Percentiles rank a stretch among this genome's conserved stretches.
These are phyloP conservation scores for Rhabdornis inornatus DNA, from an alignment of 2,113 vertebrate species.

Conservation along the genomic window DNA sequence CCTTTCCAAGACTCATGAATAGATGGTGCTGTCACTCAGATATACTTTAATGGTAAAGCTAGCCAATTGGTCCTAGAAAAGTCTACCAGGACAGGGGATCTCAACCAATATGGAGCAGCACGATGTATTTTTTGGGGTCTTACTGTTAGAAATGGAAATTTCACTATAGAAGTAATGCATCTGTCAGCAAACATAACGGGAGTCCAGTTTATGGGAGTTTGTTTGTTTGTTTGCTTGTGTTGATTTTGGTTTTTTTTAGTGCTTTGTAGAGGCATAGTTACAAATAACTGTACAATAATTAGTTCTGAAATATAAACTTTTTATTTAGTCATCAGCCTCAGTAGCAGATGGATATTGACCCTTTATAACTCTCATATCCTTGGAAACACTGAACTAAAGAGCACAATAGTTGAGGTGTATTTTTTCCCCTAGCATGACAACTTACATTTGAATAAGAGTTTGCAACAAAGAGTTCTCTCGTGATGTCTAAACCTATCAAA, in stretches of 20 bases:
- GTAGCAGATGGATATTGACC: background rate
- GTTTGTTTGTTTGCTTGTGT: too few species aligned
- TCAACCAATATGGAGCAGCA: background rate
- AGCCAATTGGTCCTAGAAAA: background rate
- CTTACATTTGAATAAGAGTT: background rate
- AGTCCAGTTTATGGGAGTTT: background rate
- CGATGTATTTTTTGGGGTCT: background rate
- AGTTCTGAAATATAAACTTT: background rate
- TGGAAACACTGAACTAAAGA: background rate
- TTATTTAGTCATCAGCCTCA: background rate
- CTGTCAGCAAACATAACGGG: background rate
- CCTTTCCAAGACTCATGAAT: slow-evolving; percentile 20
- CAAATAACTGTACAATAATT: background rate
- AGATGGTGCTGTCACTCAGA: slow-evolving; percentile 18
- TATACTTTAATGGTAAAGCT: background rate
- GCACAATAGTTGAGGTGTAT: background rate
- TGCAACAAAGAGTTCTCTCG: background rate
- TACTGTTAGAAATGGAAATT: background rate
- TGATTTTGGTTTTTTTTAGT: background rate
- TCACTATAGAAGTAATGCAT: background rate
- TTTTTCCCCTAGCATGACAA: background rate
- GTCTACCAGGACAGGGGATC: background rate
- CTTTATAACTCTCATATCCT: background rate
- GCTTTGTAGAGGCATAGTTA: background rate
- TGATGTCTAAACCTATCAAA: background rate